Base-by-base conservation (phyloP, 1,140 invertebrate genomes). In the Sycophaga agraensis region DNA sequence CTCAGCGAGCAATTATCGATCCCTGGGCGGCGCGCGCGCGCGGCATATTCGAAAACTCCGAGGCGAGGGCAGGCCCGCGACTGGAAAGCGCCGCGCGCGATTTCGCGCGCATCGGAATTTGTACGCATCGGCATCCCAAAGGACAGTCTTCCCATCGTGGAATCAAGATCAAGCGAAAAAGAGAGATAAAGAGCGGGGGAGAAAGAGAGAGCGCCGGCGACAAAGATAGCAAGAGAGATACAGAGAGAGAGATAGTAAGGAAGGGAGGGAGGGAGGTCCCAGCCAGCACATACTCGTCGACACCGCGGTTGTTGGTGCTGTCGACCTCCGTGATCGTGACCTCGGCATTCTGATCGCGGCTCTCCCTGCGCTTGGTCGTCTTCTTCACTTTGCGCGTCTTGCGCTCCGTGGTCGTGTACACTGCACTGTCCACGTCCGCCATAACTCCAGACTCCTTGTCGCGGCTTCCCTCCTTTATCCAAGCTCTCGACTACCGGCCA, bases 321-420 rank as follows among this genome's bases (percentile, higher is more conserved):
- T 91, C 88, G 75, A 91, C 82, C 79, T 92, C 90, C 68, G 88
- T 91, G 81, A 91, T 90, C 78, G 87, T 89, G 76, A 91, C 87
- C 78, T 92, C 90, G 67, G 87, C 88, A 63, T 80, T 82, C 64
- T 80, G 74, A 75, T 88, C 86, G 74, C 87, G 84, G 68, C 85
- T 88, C 76, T 91, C 89, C 78, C 89, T 85, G 74, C 89, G 86
- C 76, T 89, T 85, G 73, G 90, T 91, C 62, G 87, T 89, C 82
- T 93, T 94, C 84, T 92, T 93, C 82, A 91, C 89, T 86, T 93
- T 93, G 80, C 90, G 89, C 77, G 90, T 89, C 82, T 92, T 92
- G 78, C 89, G 87, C 83, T 91, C 89, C 71, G 89, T 88, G 71
- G 89, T 89, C 72, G 88, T 88, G 78, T 86, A 91, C 82, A 91